Evolutionary conservation across 2,888 invertebrate genomes (phyloP).

Genomic region (Sicus ferrugineus): DNA sequence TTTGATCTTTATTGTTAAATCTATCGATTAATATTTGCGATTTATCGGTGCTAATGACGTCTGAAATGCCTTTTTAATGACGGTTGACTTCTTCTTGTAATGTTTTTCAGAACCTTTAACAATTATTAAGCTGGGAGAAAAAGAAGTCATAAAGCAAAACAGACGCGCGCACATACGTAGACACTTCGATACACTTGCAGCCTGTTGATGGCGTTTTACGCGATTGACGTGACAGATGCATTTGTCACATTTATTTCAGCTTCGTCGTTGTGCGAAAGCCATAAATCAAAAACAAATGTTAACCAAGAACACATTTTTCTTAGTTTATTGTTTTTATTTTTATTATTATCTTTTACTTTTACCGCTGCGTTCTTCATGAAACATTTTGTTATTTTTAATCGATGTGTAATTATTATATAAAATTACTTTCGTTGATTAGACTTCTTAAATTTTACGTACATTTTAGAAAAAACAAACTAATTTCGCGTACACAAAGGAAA

Average conservation of each 20-base stretch:
- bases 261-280: constrained; percentile 5
- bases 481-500: too few species aligned
- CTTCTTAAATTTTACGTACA: background rate
- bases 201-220: constrained; percentile 4
- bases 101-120: too few species aligned
- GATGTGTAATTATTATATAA: background rate
- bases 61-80: too few species aligned
- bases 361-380: too few species aligned
- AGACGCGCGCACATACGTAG: background rate
- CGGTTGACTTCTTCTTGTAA: too few species aligned
- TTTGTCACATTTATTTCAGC: constrained; percentile 23
- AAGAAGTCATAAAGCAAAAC: constrained; percentile 8
- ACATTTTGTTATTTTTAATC: constrained; percentile 7
- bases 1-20: too few species aligned
- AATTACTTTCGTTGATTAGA: background rate
- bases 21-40: too few species aligned
- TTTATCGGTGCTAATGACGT: too few species aligned
- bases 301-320: constrained; percentile 26
- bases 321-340: constrained; percentile 12
- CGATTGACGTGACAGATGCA: constrained; percentile 32
- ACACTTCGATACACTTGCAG: constrained; percentile 6
- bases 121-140: too few species aligned
- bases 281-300: constrained; percentile 27
- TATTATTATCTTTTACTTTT: background rate
- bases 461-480: too few species aligned